phyloP scores from a whole-genome alignment of 2,888 invertebrate genomes.

The Drosophila limbata region DNA sequence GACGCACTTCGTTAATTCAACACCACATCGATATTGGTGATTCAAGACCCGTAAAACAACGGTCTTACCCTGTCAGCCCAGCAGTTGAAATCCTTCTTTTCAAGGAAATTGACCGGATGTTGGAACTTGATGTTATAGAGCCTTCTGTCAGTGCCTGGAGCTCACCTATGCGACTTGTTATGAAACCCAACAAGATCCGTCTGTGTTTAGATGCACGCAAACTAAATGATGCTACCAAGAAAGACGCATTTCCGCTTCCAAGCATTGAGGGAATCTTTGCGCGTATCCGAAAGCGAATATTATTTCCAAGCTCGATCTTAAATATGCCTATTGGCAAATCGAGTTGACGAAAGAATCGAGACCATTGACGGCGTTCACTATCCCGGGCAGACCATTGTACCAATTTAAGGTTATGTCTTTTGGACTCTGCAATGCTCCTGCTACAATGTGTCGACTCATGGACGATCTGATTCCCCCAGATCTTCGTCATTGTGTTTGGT shows the following conservation, averaged over 20 bases:
- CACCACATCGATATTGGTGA: too few species aligned
- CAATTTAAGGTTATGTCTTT: too few species aligned
- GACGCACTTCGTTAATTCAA: too few species aligned
- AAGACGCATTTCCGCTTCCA: neutral
- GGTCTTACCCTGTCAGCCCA: too few species aligned
- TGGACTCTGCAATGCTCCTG: neutral
- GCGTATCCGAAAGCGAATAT: too few species aligned
- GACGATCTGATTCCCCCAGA: neutral
- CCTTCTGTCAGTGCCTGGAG: neutral
- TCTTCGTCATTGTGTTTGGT: neutral
- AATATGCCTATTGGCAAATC: too few species aligned
- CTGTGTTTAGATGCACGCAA: neutral
- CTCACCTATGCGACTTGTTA: neutral
- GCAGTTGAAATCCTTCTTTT: too few species aligned
- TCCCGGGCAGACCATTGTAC: too few species aligned
- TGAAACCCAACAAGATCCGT: neutral
- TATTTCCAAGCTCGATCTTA: neutral
- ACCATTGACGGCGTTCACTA: neutral
- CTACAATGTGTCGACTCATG: slow-evolving; percentile 1
- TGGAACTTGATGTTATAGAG: neutral
- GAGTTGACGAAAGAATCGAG: neutral
- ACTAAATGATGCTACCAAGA: neutral
- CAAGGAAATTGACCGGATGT: slow-evolving; percentile 1
- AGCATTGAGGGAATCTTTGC: too few species aligned
- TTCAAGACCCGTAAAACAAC: too few species aligned